These are phyloP conservation scores for Drosophila mimetica DNA, from an alignment of 2,888 invertebrate species.

Conservation along the genomic window DNA sequence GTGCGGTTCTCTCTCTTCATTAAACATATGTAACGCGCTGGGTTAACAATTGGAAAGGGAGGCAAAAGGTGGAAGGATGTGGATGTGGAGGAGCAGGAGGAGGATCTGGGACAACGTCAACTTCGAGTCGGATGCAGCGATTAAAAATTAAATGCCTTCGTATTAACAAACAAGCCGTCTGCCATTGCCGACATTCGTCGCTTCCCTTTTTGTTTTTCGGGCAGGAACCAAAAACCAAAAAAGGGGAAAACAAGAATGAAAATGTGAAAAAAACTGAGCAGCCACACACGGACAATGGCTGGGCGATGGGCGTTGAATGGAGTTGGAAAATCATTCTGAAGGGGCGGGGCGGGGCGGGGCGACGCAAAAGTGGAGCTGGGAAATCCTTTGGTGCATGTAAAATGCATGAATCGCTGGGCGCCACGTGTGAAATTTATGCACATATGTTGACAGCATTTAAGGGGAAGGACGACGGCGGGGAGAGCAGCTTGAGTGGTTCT, in stretches of 20 bases:
- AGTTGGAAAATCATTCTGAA: slow-evolving; percentile 26
- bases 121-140: slow-evolving; percentile 67
- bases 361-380: slow-evolving; percentile 25
- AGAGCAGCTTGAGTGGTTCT: slow-evolving; percentile 13
- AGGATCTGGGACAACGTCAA: slow-evolving; percentile 32
- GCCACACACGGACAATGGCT: slow-evolving; percentile 23
- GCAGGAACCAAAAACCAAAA: slow-evolving; percentile 2
- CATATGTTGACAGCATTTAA: slow-evolving; percentile 76
- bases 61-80: slow-evolving; percentile 5
- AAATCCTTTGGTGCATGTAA: slow-evolving; percentile 72
- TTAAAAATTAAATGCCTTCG: slow-evolving; percentile 79
- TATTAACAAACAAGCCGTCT: slow-evolving; percentile 71
- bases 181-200: slow-evolving; percentile 9
- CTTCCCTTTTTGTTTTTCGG: slow-evolving; percentile 8
- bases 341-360: no score
- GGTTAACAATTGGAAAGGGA: slow-evolving; percentile 48
- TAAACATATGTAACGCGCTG: slow-evolving; percentile 71
- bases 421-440: slow-evolving; percentile 79
- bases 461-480: slow-evolving; percentile 18
- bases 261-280: slow-evolving; percentile 19
- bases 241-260: slow-evolving; percentile 9
- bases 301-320: background rate
- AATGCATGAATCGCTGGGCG: slow-evolving; percentile 66
- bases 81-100: background rate
- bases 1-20: slow-evolving; percentile 65